Base-by-base conservation (phyloP, 2,113 vertebrate species). In the Lampris incognitus region DNA sequence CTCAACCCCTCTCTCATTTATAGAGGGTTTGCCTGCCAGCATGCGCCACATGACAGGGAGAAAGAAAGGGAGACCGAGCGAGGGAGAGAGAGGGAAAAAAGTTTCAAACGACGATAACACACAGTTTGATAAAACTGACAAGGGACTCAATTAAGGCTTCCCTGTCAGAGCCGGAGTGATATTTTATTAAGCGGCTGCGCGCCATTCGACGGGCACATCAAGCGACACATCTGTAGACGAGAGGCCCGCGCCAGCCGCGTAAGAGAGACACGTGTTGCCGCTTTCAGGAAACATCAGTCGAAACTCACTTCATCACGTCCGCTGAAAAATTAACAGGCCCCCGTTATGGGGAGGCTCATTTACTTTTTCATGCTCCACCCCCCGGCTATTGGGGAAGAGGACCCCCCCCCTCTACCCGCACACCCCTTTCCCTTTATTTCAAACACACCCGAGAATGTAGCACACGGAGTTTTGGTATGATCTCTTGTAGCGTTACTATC, bases 81-180 rank as follows among this genome's bases (percentile, higher is more conserved):
- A 63, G 76, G 24, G 24, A 86, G 63, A 79, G 67, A 77, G 50
- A 48, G 72, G 69, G 74, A 78, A 79, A 85, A 93, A 93, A 93
- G 88, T 94, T 94, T 94, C 92, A 93, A 93, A 94, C 70, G 87
- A 91, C 71, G 88, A 92, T 93, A 95, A 94, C 92, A 88, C 92
- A 91, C 93, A 94, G 94, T 95, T 94, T 94, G 93, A 93, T 95
- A 95, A 95, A 95, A 95, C 92, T 95, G 94, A 95, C 94, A 93
- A 93, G 94, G 94, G 94, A 95, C 92, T 95, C 94, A 95, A 95
- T 95, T 95, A 95, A 94, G 92, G 92, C 88, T 77, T 88, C 87
- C 83, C 92, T 93, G 93, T 94, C 93, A 94, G 91, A 94, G 91
- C 89, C 86, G 75, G 78, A 90, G 91, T 92, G 91, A 95, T 95